A percentile compares a stretch with the other conserved stretches of the same genome.
Evolutionary conservation across 2,113 vertebrate species (phyloP).

Genomic region (Peromyscus polionotus): DNA sequence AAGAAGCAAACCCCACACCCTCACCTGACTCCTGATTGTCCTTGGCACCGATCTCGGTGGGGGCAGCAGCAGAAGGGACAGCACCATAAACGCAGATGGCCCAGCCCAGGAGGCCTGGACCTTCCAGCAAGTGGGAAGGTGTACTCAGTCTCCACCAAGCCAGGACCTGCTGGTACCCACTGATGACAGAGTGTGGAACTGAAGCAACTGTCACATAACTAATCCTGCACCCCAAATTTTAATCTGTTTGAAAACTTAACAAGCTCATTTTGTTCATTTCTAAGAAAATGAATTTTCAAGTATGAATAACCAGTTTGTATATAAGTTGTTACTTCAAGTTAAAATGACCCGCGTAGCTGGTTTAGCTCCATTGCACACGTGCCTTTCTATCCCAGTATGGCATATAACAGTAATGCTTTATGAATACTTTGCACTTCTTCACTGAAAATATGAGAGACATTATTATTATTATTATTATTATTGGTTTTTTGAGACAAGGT

Average conservation of each 20-base stretch:
- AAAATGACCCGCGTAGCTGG: not conserved
- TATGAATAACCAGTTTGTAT: not conserved
- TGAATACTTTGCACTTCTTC: not conserved
- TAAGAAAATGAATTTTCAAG: conserved; percentile 23
- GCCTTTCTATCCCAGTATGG: fast-evolving
- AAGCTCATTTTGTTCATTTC: not conserved
- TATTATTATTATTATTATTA: not conserved
- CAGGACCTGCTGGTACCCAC: too few relatives aligned
- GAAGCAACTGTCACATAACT: not conserved
- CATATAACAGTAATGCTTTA: not conserved
- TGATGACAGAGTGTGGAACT: not conserved
- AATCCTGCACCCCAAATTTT: not conserved
- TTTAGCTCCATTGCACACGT: not conserved
- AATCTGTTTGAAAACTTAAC: conserved; percentile 50
- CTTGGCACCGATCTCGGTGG: not conserved
- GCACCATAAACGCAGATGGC: not conserved
- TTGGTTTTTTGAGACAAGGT: not conserved
- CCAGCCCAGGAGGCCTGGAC: not conserved
- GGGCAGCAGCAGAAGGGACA: not conserved
- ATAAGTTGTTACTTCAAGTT: not conserved
- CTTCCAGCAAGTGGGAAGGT: not conserved
- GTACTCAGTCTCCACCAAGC: not conserved
- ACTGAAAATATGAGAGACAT: not conserved
- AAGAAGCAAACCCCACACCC: not conserved
- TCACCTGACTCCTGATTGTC: not conserved